These are phyloP conservation scores for Rhinoraja longicauda DNA, from an alignment of 2,797 vertebrate genomes.

Conservation along the genomic window DNA sequence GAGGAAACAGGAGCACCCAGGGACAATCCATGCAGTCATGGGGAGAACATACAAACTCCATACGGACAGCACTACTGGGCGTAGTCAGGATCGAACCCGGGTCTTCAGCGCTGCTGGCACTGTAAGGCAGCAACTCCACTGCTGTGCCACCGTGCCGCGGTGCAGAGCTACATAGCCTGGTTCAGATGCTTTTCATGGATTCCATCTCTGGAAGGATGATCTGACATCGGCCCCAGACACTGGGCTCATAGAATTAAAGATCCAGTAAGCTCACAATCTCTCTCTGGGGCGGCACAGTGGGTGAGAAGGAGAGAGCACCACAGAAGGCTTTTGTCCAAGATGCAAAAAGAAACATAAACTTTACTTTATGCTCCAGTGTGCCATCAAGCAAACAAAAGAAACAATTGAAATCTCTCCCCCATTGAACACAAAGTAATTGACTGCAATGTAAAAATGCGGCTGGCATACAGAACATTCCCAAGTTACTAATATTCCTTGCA, in stretches of 20 bases:
- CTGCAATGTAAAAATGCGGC: not conserved
- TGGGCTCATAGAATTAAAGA: not conserved
- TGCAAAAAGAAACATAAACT: not conserved
- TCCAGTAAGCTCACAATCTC: not conserved
- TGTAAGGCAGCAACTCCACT: no score
- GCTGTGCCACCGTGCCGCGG: no score
- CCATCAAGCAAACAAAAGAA: not conserved
- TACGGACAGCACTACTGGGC: no score
- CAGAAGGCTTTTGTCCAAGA: not conserved
- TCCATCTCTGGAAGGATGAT: no score
- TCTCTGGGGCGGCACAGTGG: not conserved
- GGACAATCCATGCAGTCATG: no score
- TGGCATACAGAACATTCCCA: slow-evolving; percentile 7
- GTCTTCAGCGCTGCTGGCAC: no score
- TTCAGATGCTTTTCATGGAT: no score
- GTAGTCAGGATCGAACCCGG: no score
- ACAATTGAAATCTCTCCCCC: not conserved
- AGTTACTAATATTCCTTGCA: slow-evolving; percentile 13
- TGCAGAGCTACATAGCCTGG: no score
- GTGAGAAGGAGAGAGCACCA: not conserved
- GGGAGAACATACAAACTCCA: no score
- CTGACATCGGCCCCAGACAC: no score
- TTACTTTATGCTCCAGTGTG: not conserved
- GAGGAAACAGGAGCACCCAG: no score
- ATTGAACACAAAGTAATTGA: not conserved